These are phyloP conservation scores for Drosophila nr. perissopoda DNA, from an alignment of 2,888 invertebrate genomes.

Conservation along the genomic window DNA sequence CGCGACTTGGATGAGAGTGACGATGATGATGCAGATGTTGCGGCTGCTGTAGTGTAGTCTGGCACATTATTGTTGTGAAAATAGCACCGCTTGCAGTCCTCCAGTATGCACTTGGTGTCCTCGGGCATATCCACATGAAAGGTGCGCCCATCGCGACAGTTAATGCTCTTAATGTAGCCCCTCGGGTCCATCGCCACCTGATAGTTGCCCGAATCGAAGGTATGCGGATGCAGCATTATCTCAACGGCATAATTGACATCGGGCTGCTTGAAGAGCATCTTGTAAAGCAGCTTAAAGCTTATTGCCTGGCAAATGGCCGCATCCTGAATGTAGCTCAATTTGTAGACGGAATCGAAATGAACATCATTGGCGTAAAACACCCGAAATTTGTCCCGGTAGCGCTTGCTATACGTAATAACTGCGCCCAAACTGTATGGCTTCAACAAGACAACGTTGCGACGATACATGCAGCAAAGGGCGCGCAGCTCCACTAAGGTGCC, in stretches of 20 bases:
- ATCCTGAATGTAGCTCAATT: conserved; percentile 89
- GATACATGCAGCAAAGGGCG: no score
- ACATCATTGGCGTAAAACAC: conserved; percentile 87
- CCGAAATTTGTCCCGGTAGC: conserved; percentile 82
- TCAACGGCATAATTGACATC: conserved; percentile 91
- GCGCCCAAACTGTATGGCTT: conserved; percentile 70
- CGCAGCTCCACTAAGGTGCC: no score
- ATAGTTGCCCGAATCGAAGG: conserved; percentile 70
- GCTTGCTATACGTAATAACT: conserved; percentile 81
- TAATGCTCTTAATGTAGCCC: conserved; percentile 73
- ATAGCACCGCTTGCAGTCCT: conserved; percentile 82
- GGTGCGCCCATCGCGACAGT: conserved; percentile 85
- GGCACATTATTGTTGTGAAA: conserved; percentile 73
- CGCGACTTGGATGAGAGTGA: background rate
- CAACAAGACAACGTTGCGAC: no score
- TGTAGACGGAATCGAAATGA: conserved; percentile 94
- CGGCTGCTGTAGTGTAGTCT: background rate
- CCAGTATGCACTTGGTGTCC: conserved; percentile 83
- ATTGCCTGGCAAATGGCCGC: conserved; percentile 95
- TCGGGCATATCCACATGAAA: conserved; percentile 84
- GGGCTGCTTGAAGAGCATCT: conserved; percentile 91
- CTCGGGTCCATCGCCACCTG: conserved; percentile 67
- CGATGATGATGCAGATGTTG: background rate
- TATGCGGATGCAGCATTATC: conserved; percentile 89
- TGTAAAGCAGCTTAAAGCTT: conserved; percentile 93